Conservation (phyloP, 1,140 invertebrate genomes). For the Armadillidium nasatum region DNA sequence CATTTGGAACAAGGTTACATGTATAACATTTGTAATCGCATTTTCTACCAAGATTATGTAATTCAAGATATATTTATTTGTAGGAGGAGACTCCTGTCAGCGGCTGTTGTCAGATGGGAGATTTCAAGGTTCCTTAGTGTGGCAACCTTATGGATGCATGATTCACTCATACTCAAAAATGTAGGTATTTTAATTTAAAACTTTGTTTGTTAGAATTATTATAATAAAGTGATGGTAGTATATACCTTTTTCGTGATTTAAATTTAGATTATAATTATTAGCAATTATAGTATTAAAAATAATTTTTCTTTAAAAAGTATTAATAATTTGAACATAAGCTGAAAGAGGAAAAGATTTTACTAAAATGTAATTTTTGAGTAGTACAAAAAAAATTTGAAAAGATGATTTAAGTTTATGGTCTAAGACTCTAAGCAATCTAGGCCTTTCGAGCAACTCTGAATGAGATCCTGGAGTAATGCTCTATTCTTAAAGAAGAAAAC, state of each 20-base stretch:
- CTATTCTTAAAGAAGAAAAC: too few relatives aligned
- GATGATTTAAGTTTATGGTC: too few relatives aligned
- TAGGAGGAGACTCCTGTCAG: constrained; percentile 86
- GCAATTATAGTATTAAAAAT: too few relatives aligned
- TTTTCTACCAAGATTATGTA: constrained; percentile 36
- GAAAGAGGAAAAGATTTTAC: too few relatives aligned
- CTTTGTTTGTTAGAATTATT: constrained; percentile 19
- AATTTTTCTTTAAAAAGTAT: too few relatives aligned
- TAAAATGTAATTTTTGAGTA: too few relatives aligned
- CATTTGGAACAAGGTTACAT: background rate
- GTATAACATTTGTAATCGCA: background rate
- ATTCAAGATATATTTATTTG: constrained; percentile 40
- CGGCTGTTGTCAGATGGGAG: constrained; percentile 88
- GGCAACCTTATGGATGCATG: constrained; percentile 98
- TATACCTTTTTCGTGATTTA: constrained; percentile 24
- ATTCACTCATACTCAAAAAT: constrained; percentile 86
- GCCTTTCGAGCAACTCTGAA: too few relatives aligned
- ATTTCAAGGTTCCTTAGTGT: constrained; percentile 87
- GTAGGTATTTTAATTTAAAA: constrained; percentile 57
- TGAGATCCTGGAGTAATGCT: too few relatives aligned
- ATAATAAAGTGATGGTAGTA: constrained; percentile 38
- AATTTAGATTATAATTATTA: background rate
- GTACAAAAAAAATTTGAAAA: too few relatives aligned
- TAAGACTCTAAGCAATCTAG: too few relatives aligned
- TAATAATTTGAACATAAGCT: too few relatives aligned